These are phyloP conservation scores for Melanotaenia maccullochi DNA, from an alignment of 2,797 vertebrate species.

Conservation along the genomic window DNA sequence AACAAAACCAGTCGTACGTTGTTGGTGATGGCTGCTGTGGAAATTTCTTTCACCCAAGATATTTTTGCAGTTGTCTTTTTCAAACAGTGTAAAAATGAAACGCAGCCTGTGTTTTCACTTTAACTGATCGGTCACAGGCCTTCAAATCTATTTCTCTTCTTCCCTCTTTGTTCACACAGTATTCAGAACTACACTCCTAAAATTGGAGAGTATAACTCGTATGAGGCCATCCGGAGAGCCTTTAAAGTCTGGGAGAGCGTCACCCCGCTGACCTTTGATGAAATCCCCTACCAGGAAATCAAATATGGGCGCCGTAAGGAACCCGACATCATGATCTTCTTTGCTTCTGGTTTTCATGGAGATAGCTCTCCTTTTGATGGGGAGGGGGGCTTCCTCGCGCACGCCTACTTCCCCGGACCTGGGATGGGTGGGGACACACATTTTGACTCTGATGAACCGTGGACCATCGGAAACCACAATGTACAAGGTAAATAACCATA, in stretches of 20 bases:
- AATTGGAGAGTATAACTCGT: constrained; percentile 90
- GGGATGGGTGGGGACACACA: constrained; percentile 96
- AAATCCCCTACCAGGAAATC: constrained; percentile 92
- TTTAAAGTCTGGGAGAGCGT: constrained; percentile 91
- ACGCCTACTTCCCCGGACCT: constrained; percentile 94
- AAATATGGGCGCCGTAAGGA: constrained; percentile 89
- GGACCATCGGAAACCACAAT: constrained; percentile 92
- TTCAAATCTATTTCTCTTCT: not conserved
- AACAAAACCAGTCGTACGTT: not conserved
- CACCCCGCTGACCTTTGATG: constrained; percentile 90
- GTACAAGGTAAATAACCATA: constrained; percentile 83
- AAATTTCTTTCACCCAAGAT: not conserved
- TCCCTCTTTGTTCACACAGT: constrained; percentile 67
- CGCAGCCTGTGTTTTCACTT: not conserved
- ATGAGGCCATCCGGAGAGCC: constrained; percentile 88
- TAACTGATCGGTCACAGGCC: not conserved
- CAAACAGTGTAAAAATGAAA: constrained; percentile 3
- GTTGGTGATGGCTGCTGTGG: not conserved
- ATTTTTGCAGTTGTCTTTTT: not conserved
- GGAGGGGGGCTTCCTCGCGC: constrained; percentile 92
- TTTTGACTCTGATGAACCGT: constrained; percentile 95
- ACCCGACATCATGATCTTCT: constrained; percentile 97
- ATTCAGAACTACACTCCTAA: constrained; percentile 98
- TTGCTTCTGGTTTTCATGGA: constrained; percentile 94
- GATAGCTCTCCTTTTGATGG: constrained; percentile 98